Conservation (phyloP, 2,888 invertebrate genomes). For the Diloba caeruleocephala region DNA sequence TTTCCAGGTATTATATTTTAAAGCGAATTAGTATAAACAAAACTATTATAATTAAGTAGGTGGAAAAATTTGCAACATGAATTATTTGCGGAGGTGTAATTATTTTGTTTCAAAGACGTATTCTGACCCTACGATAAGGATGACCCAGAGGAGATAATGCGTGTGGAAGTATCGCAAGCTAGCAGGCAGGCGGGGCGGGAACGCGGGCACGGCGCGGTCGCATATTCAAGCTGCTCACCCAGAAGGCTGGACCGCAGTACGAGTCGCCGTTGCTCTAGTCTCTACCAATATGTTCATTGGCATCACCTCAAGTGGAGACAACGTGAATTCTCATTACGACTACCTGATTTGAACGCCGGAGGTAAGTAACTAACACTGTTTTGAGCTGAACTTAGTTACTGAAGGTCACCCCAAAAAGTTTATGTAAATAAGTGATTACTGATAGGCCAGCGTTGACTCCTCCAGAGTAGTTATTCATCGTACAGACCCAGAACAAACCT, state of each 20-base stretch:
- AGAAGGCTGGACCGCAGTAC: constrained; percentile 62
- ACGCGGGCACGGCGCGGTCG: constrained; percentile 35
- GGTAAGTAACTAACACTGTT: constrained; percentile 68
- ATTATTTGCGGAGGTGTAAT: constrained; percentile 52
- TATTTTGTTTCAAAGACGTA: constrained; percentile 72
- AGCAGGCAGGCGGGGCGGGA: constrained; percentile 42
- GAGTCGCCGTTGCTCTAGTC: constrained; percentile 40
- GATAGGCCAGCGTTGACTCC: constrained; percentile 40
- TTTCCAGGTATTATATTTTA: too few relatives aligned
- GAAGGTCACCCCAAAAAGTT: constrained; percentile 66
- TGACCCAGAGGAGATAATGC: constrained; percentile 78
- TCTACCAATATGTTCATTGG: constrained; percentile 86
- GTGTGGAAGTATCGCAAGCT: constrained; percentile 61
- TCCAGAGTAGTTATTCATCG: constrained; percentile 28
- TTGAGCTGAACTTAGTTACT: constrained; percentile 61
- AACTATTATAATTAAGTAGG: constrained; percentile 17
- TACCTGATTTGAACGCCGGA: constrained; percentile 83
- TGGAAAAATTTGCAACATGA: constrained; percentile 52
- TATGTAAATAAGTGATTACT: constrained; percentile 63
- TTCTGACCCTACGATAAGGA: constrained; percentile 77
- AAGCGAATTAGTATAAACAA: constrained; percentile 4
- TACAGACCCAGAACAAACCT: constrained; percentile 13
- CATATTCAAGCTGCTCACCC: constrained; percentile 59
- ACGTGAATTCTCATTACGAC: constrained; percentile 87
- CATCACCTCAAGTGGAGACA: constrained; percentile 84